A percentile compares a stretch with the other conserved stretches of the same genome.
Conservation (phyloP, 2,888 invertebrate genomes). For the Mantis religiosa region DNA sequence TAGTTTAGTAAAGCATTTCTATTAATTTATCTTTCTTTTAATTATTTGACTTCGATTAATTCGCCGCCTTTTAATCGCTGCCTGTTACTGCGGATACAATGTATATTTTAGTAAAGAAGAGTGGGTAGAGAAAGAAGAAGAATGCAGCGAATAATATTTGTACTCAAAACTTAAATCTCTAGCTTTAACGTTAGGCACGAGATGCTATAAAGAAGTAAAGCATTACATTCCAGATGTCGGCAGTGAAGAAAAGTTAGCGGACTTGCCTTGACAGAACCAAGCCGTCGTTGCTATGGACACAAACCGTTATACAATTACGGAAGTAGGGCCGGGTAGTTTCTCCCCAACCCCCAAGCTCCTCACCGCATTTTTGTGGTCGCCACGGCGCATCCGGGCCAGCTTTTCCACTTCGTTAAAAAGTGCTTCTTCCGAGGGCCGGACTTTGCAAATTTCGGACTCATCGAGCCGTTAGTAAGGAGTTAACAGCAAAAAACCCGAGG, state of each 20-base stretch:
- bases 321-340: not conserved
- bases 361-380: not conserved
- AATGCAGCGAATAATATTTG: too few species aligned
- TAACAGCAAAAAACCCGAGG: not conserved
- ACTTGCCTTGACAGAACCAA: not conserved
- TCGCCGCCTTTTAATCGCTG: too few species aligned
- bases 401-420: not conserved
- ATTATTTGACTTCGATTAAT: too few species aligned
- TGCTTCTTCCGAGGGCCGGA: not conserved
- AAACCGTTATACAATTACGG: not conserved
- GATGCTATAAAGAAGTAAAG: not conserved
- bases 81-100: too few species aligned
- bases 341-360: too few species aligned
- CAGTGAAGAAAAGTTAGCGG: not conserved
- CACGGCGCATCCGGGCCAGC: not conserved
- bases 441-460: not conserved
- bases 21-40: too few species aligned
- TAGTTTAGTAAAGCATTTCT: too few species aligned
- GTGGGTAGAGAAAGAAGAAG: too few species aligned
- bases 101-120: too few species aligned
- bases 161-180: too few species aligned
- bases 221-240: not conserved
- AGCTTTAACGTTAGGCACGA: too few species aligned
- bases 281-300: not conserved
- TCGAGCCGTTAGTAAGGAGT: not conserved